A percentile compares a stretch with the other conserved stretches of the same genome.
phyloP scores from a whole-genome alignment of 2,888 invertebrate species.

The Plagodis dolabraria region DNA sequence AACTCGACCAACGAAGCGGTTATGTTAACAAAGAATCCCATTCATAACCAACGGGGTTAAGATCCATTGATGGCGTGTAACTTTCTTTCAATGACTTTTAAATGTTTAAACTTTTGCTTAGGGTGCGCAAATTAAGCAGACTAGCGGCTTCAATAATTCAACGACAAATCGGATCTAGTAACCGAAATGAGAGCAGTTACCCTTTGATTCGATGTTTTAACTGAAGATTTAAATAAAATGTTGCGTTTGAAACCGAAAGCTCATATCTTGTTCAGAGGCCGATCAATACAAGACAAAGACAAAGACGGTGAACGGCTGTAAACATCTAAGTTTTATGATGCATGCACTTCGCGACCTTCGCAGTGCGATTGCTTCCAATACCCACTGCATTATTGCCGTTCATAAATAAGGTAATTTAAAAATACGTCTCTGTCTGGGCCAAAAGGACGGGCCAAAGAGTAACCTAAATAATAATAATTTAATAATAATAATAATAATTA shows the following conservation, averaged over 20 bases:
- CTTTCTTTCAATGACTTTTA: no score
- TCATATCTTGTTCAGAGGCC: slow-evolving; percentile 40
- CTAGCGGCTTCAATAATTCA: no score
- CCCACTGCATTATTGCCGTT: slow-evolving; percentile 8
- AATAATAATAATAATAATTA: not conserved
- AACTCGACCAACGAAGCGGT: no score
- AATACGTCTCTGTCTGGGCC: slow-evolving; percentile 8
- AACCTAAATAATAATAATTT: not conserved
- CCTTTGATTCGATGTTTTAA: no score
- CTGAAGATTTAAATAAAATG: no score
- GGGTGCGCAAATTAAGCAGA: no score
- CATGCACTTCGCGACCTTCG: slow-evolving; percentile 49
- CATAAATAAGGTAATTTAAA: slow-evolving; percentile 13
- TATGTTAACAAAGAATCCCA: no score
- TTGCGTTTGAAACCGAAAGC: slow-evolving; percentile 22
- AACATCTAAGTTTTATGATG: slow-evolving; percentile 50
- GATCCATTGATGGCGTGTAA: no score
- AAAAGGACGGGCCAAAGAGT: not conserved
- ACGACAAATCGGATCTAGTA: no score
- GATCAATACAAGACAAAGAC: slow-evolving; percentile 39
- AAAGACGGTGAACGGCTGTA: slow-evolving; percentile 49
- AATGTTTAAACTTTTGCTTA: no score
- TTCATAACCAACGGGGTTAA: no score
- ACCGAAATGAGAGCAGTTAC: no score
- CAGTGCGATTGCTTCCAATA: slow-evolving; percentile 17